Percentiles rank a stretch among this genome's conserved stretches.
phyloP scores from a whole-genome alignment of 1,140 invertebrate genomes.

The Drosophila pallidifrons region DNA sequence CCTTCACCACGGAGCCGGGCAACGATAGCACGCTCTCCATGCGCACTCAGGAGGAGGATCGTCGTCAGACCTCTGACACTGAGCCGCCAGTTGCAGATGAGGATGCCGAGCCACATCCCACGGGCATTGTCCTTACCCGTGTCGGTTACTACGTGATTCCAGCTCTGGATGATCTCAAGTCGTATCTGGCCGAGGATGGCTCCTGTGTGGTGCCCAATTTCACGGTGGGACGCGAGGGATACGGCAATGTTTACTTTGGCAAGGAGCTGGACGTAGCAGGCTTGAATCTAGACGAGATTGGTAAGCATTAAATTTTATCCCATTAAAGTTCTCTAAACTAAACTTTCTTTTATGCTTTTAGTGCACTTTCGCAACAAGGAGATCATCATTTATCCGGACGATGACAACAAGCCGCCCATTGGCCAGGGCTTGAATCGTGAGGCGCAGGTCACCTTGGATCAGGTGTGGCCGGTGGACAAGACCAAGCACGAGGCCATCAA shows the following conservation, averaged over 20 bases:
- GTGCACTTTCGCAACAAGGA: slow-evolving; percentile 92
- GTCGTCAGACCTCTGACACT: slow-evolving; percentile 62
- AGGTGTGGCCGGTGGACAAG: slow-evolving; percentile 97
- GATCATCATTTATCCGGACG: slow-evolving; percentile 90
- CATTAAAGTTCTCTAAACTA: neutral
- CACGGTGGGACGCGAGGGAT: slow-evolving; percentile 94
- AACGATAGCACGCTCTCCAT: slow-evolving; percentile 64
- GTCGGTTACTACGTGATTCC: slow-evolving; percentile 95
- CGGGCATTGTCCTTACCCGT: slow-evolving; percentile 88
- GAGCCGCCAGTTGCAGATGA: slow-evolving; percentile 64
- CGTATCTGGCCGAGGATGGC: slow-evolving; percentile 89
- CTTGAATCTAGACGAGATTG: slow-evolving; percentile 94
- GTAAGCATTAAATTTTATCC: slow-evolving; percentile 64
- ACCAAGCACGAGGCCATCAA: slow-evolving; percentile 92
- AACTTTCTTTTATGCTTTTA: slow-evolving; percentile 52
- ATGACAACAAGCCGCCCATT: slow-evolving; percentile 90
- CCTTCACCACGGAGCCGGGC: slow-evolving; percentile 56
- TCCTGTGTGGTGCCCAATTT: slow-evolving; percentile 95
- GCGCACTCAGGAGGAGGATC: slow-evolving; percentile 59
- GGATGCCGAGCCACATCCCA: slow-evolving; percentile 86
- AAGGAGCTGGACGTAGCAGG: slow-evolving; percentile 95
- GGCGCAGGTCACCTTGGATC: slow-evolving; percentile 96
- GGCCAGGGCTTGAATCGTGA: slow-evolving; percentile 95
- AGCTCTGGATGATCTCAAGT: slow-evolving; percentile 90
- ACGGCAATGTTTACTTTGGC: slow-evolving; percentile 96